Evolutionary conservation across 1,140 invertebrate genomes (phyloP), one percentile per base, ranked within the genome.

Genomic region (Macrocentrus cingulum): DNA sequence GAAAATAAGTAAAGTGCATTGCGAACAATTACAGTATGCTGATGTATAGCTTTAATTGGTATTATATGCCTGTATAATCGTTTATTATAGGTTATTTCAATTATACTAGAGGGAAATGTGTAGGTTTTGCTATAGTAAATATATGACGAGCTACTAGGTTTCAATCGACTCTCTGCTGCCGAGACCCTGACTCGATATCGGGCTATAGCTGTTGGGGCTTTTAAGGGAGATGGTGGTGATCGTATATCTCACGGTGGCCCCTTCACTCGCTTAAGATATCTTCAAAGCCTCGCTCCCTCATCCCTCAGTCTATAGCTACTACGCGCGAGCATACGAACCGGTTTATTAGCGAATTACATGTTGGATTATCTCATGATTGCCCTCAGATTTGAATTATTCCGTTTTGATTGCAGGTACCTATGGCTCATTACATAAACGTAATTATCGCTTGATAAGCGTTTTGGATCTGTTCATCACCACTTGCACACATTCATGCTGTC

Each of bases 341-440:
- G 67, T 68, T 70, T 69, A 70, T 69, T 66, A 69, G 36, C 59
- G 66, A 69, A 70, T 70, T 66, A 68, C 67, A 69, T 58, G 55
- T 7, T 51, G 62, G 66, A 70, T 70, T 64, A 68, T 59, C 53
- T 11, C 32, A 11, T 1, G 32, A 51, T 51, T 37, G 49, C 34
- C 3, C 16, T 5, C 5, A 8, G n/a, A 15, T 44, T 44, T 44
- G 8, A 44, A 44, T 44, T 18, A 44, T 9, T 44, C 19, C 16
- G 22, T 19, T 44, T 44, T 49, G 50, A 32, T 25, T 36, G 13
- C 13, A 37, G 19, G 22, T 29, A 2, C 39, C 25, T 41, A 4
- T 29, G 25, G 4, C 25, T 29, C 9, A 29, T 29, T 5, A 29
- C 25, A 29, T 29, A 29, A 29, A 29, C 9, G 4, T 9, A 29